Conservation (phyloP, 1,140 invertebrate genomes). For the Pinna nobilis region DNA sequence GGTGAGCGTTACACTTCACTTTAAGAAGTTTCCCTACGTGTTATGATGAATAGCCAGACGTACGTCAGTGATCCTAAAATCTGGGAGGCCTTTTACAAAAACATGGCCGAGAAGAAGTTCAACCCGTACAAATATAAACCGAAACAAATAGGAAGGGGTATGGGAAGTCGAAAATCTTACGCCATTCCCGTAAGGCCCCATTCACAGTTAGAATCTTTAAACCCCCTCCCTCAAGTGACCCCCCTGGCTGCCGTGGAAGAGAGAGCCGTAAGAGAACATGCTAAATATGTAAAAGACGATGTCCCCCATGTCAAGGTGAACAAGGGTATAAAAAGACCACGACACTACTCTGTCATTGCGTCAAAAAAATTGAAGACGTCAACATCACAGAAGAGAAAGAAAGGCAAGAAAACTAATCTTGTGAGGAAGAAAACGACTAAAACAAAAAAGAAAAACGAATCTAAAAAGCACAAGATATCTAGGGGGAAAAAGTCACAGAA, state of each 20-base stretch:
- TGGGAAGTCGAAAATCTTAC: background rate
- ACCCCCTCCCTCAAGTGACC: slow-evolving; percentile 4
- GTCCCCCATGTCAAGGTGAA: slow-evolving; percentile 5
- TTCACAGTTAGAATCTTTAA: background rate
- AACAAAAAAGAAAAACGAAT: slow-evolving; percentile 1
- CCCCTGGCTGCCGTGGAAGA: slow-evolving; percentile 27
- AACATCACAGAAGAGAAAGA: background rate
- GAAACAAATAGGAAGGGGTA: background rate
- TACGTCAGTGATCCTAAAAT: slow-evolving; percentile 31
- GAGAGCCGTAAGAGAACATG: slow-evolving; percentile 22
- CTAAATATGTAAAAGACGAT: background rate
- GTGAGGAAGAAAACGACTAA: slow-evolving; percentile 1
- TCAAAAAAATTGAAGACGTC: slow-evolving; percentile 3
- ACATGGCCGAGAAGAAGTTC: slow-evolving; percentile 22
- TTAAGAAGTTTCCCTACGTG: slow-evolving; percentile 22
- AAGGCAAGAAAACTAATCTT: background rate
- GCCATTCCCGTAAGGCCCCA: slow-evolving; percentile 2
- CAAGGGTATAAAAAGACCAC: slow-evolving; percentile 11
- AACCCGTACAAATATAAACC: slow-evolving; percentile 23
- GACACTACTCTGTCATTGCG: background rate
- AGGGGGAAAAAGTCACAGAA: background rate
- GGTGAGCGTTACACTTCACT: slow-evolving; percentile 21
- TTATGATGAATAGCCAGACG: slow-evolving; percentile 9
- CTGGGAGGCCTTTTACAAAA: slow-evolving; percentile 36
- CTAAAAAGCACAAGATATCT: background rate